A percentile compares a stretch with the other conserved stretches of the same genome.
Conservation (phyloP, 2,888 invertebrate species). For the Scaeva pyrastri region DNA sequence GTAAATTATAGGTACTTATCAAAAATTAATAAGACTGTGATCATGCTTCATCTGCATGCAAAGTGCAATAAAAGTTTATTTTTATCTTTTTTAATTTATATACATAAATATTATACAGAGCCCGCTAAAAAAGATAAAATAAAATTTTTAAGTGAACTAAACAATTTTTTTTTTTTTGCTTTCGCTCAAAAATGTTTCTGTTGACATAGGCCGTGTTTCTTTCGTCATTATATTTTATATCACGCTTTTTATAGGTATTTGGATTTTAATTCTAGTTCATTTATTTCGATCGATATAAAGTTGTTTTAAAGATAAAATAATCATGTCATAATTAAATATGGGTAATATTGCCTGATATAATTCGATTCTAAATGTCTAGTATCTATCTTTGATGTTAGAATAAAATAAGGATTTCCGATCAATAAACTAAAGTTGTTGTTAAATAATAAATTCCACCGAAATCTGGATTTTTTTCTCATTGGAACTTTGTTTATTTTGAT, state of each 20-base stretch:
- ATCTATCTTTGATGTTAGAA: too few relatives aligned
- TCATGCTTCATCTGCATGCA: conserved; percentile 19
- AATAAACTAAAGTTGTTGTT: background rate
- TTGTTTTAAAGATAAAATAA: conserved; percentile 30
- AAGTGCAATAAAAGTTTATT: conserved; percentile 21
- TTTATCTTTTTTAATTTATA: background rate
- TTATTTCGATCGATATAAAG: background rate
- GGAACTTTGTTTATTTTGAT: conserved; percentile 22
- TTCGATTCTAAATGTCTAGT: too few relatives aligned
- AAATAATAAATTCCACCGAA: background rate
- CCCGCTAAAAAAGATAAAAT: too few relatives aligned
- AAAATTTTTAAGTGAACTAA: background rate
- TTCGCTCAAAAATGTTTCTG: conserved; percentile 31
- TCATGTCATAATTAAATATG: background rate
- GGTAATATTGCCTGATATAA: background rate
- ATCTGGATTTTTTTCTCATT: conserved; percentile 1
- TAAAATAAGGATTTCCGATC: conserved; percentile 17
- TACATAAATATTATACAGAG: too few relatives aligned
- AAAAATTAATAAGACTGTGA: background rate
- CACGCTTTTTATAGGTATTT: background rate
- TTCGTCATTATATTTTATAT: conserved; percentile 51
- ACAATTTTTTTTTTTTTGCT: background rate
- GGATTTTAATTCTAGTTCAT: conserved; percentile 12
- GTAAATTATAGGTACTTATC: background rate
- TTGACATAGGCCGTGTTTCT: conserved; percentile 64